phyloP scores from a whole-genome alignment of 2,888 invertebrate species.

The Sinelater perroti region DNA sequence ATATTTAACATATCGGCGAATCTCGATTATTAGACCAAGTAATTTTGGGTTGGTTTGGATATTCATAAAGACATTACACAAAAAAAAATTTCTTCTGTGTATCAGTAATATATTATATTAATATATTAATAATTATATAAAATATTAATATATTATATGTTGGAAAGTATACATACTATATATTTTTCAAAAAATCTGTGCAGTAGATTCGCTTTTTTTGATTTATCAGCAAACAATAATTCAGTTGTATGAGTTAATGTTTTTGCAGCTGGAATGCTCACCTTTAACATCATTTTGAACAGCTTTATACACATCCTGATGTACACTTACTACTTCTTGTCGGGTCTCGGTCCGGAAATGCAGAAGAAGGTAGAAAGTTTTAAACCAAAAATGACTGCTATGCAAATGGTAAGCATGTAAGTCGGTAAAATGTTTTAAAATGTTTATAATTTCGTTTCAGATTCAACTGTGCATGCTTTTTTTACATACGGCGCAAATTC shows the following conservation, averaged over 20 bases:
- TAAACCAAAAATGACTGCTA: constrained; percentile 66
- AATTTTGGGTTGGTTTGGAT: too few relatives aligned
- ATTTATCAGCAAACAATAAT: not conserved
- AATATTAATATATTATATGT: too few relatives aligned
- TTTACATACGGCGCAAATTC: constrained; percentile 2
- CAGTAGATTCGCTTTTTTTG: not conserved
- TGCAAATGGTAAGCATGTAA: constrained; percentile 70
- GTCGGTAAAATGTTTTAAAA: not conserved
- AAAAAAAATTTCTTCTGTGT: too few relatives aligned
- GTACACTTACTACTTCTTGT: constrained; percentile 77
- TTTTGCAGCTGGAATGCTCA: constrained; percentile 70
- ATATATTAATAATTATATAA: too few relatives aligned
- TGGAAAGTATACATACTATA: too few relatives aligned
- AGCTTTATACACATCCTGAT: constrained; percentile 76
- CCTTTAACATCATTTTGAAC: constrained; percentile 73
- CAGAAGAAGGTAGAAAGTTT: constrained; percentile 66
- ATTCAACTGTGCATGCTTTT: not conserved
- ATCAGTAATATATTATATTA: too few relatives aligned
- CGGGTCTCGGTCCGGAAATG: constrained; percentile 68
- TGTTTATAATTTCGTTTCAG: constrained; percentile 6
- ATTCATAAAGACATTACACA: too few relatives aligned
- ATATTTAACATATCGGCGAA: too few relatives aligned
- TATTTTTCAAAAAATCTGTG: too few relatives aligned
- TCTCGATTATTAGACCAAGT: too few relatives aligned
- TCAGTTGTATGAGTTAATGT: not conserved